Percentiles rank a stretch among this genome's conserved stretches.
Evolutionary conservation across 2,888 invertebrate genomes (phyloP).

Genomic region (Anoncus sp.): DNA sequence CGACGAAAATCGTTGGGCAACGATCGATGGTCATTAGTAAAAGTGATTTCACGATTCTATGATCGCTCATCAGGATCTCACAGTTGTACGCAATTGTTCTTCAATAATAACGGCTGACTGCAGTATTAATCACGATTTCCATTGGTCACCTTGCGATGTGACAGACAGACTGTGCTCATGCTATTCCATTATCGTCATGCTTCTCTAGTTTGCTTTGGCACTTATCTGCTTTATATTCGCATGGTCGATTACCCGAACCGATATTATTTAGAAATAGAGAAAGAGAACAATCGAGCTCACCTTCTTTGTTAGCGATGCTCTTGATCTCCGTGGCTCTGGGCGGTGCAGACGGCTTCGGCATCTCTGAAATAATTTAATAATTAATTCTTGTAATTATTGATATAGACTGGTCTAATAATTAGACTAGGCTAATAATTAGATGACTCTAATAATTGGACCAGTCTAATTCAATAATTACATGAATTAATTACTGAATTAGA

Average conservation of each 20-base stretch:
- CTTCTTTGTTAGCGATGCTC: constrained; percentile 90
- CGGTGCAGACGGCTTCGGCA: constrained; percentile 94
- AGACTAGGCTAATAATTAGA: no score
- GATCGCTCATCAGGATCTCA: not conserved
- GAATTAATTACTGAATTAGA: no score
- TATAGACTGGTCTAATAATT: no score
- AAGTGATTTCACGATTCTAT: not conserved
- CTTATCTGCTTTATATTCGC: constrained; percentile 3
- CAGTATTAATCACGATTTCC: not conserved
- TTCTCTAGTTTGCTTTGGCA: not conserved
- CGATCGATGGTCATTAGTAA: no score
- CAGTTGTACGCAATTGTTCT: not conserved
- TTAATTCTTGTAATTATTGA: no score
- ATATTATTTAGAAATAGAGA: not conserved
- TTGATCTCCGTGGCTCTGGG: constrained; percentile 93
- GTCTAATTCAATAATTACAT: no score
- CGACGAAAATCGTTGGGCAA: not conserved
- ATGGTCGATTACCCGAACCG: not conserved
- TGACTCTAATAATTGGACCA: no score
- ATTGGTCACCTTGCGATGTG: not conserved
- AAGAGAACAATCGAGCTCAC: constrained; percentile 83
- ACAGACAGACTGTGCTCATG: not conserved
- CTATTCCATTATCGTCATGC: not conserved
- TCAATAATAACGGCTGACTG: not conserved
- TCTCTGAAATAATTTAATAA: constrained; percentile 86